Conservation (phyloP, 2,888 invertebrate species). For the Trissolcus japonicus region DNA sequence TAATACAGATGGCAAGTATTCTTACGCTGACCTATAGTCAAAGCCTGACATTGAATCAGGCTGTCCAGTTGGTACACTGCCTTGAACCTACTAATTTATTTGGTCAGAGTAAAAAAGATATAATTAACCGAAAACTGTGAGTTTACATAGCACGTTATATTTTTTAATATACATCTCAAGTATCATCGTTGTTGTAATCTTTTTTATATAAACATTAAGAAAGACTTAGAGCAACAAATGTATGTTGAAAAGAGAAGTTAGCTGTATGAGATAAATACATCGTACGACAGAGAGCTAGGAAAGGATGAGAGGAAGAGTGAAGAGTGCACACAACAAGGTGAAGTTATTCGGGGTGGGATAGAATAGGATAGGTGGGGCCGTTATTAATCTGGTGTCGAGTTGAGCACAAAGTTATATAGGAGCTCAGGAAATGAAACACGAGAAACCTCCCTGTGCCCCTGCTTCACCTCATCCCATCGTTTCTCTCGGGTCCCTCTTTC, state of each 20-base stretch:
- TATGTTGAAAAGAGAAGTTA: conserved; percentile 53
- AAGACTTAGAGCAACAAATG: conserved; percentile 42
- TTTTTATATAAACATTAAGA: conserved; percentile 50
- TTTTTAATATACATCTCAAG: conserved; percentile 40
- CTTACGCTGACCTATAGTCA: no score
- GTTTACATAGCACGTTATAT: conserved; percentile 33
- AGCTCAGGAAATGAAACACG: conserved; percentile 77
- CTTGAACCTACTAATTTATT: no score
- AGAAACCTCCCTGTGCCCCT: conserved; percentile 64
- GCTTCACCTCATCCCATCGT: conserved; percentile 55
- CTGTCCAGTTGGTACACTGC: no score
- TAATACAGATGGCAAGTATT: no score
- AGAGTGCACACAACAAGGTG: conserved; percentile 62
- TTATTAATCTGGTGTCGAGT: conserved; percentile 77
- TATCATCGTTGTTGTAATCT: conserved; percentile 46
- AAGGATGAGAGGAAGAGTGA: conserved; percentile 52
- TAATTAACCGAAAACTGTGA: conserved; percentile 3
- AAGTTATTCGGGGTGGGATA: conserved; percentile 70
- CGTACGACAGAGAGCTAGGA: conserved; percentile 40
- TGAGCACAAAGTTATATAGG: conserved; percentile 77
- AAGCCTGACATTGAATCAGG: no score
- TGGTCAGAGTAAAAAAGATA: no score
- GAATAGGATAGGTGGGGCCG: conserved; percentile 74
- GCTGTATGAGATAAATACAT: conserved; percentile 46
- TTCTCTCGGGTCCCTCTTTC: conserved; percentile 56